phyloP scores from a whole-genome alignment of 2,113 vertebrate genomes.

The Lipophrys pholis region DNA sequence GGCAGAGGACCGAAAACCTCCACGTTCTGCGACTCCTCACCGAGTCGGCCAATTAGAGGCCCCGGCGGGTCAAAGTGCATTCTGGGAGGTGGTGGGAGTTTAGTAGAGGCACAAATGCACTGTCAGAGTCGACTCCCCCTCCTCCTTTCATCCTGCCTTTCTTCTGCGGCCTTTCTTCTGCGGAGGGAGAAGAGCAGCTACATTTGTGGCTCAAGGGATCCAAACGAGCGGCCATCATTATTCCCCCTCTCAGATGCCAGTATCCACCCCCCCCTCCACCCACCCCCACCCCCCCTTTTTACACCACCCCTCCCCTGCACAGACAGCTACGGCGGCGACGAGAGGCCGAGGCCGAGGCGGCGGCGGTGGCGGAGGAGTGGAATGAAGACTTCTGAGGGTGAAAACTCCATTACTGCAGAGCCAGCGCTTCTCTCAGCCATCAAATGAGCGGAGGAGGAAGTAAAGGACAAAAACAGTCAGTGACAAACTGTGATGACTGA shows the following conservation, averaged over 20 bases:
- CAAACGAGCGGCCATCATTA: slow-evolving; percentile 92
- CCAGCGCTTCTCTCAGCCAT: slow-evolving; percentile 35
- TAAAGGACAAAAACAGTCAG: slow-evolving; percentile 50
- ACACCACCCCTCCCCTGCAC: slow-evolving; percentile 85
- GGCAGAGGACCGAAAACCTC: slow-evolving; percentile 88
- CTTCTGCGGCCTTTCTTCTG: slow-evolving; percentile 89
- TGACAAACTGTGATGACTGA: slow-evolving; percentile 49
- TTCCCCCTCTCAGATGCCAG: slow-evolving; percentile 93
- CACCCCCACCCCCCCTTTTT: slow-evolving; percentile 85
- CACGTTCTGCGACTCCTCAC: slow-evolving; percentile 89
- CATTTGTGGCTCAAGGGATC: slow-evolving; percentile 95
- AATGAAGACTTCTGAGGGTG: slow-evolving; percentile 92
- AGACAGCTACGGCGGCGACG: slow-evolving; percentile 81
- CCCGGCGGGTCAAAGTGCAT: slow-evolving; percentile 92
- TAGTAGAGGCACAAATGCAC: slow-evolving; percentile 90
- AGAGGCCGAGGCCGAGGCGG: slow-evolving; percentile 88
- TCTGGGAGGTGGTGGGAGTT: slow-evolving; percentile 89
- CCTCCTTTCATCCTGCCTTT: slow-evolving; percentile 84
- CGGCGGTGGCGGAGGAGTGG: slow-evolving; percentile 91
- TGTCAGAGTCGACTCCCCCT: slow-evolving; percentile 86
- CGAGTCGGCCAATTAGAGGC: slow-evolving; percentile 89
- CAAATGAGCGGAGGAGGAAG: slow-evolving; percentile 43
- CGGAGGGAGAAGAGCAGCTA: slow-evolving; percentile 84
- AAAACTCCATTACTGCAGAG: slow-evolving; percentile 87
- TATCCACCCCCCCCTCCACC: slow-evolving; percentile 85